Base-by-base conservation (phyloP, 1,140 invertebrate genomes). In the Chlorops oryzae region DNA sequence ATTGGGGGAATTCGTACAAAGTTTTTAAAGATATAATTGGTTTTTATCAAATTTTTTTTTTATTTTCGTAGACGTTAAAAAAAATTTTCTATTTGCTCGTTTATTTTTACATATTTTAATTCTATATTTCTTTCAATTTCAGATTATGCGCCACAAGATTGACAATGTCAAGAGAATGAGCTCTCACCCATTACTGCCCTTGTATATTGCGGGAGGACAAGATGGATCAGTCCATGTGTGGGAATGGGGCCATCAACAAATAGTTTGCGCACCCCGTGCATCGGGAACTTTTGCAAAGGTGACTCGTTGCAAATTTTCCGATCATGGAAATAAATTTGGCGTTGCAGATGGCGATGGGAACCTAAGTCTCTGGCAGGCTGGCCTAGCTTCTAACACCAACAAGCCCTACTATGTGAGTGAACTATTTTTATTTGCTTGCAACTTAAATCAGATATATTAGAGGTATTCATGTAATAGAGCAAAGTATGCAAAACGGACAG, bases 261-360 rank as follows among this genome's bases (percentile, higher is more conserved):
- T 90, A 12, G 86, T 99, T 7, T 87, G 92, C 59, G 87, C 87
- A 32, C 89, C 94, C 5, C 80, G 95, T 46, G 84, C 91, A 21
- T 81, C 94, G 0, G 69, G 69, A 17, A 86, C 86, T 5, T 92
- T 88, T 72, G 95, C 95, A 32, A 99, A 98, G 80, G 95, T 99
- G 10, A 97, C 94, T 0, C 83, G 92, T 54, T 87, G 98, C 21
- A 80, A 88, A 40, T 99, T 98, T 73, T 94, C 90, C 40, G 84
- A 91, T 64, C 94, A 98, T 71, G 96, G 96, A 37, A 99, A 98
- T 73, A 99, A 99, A 80, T 97, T 97, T 71, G 94, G 94, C 20
- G 91, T 96, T 1, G 88, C 90, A 22, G 95, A 98, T 74, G 88
- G 87, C 2, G 89, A 92, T 68, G 90, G 90, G 35, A 89, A 90